These are phyloP conservation scores for Machimus atricapillus DNA, from an alignment of 2,888 invertebrate species.

Conservation along the genomic window DNA sequence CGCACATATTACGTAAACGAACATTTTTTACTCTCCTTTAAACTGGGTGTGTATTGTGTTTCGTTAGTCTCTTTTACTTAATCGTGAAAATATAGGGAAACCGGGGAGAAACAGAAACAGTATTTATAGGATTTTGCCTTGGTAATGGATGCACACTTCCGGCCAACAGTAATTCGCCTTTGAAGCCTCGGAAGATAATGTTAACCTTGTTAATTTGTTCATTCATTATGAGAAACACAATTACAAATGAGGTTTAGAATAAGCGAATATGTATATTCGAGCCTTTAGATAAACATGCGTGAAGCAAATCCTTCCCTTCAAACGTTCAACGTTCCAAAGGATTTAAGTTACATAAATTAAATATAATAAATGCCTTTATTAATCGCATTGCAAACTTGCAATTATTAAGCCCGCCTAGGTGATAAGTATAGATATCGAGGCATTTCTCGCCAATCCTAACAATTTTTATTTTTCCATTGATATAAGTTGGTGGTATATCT, in stretches of 20 bases:
- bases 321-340: background rate
- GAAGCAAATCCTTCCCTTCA: background rate
- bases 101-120: background rate
- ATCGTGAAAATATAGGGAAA: background rate
- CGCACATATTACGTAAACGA: background rate
- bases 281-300: background rate
- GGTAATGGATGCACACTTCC: constrained; percentile 20
- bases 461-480: background rate
- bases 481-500: background rate
- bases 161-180: constrained; percentile 12
- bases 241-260: background rate
- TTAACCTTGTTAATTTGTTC: constrained; percentile 26
- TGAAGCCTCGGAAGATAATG: background rate
- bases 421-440: background rate
- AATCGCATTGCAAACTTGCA: background rate
- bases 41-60: background rate
- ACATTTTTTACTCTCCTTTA: background rate
- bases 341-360: background rate
- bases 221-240: constrained; percentile 9
- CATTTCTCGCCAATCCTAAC: background rate
- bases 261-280: background rate
- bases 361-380: background rate
- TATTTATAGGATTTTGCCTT: background rate
- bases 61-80: background rate
- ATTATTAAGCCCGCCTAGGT: too few relatives aligned